Conservation (phyloP, 2,888 invertebrate genomes). For the Apoderus coryli region DNA sequence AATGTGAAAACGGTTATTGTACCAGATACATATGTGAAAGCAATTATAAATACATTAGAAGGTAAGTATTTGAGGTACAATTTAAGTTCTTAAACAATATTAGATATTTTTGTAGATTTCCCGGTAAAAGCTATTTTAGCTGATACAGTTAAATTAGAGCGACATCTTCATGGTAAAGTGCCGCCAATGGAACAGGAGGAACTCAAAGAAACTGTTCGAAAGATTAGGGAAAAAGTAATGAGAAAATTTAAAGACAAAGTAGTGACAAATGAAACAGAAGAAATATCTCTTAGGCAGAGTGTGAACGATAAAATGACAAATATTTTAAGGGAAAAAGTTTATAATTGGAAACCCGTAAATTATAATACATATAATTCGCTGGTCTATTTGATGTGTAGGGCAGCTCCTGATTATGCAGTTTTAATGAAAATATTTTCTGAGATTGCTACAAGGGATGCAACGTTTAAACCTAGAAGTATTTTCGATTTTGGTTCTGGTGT, state of each 20-base stretch:
- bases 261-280: conserved; percentile 22
- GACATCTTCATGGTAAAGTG: conserved; percentile 46
- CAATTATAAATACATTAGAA: conserved; percentile 38
- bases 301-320: conserved; percentile 40
- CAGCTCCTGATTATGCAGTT: conserved; percentile 62
- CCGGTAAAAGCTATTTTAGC: conserved; percentile 39
- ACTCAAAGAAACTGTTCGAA: conserved; percentile 33
- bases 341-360: conserved; percentile 59
- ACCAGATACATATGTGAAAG: conserved; percentile 44
- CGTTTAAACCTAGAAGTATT: conserved; percentile 60
- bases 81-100: neutral
- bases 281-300: conserved; percentile 33
- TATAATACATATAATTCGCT: conserved; percentile 51
- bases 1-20: conserved; percentile 38
- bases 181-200: conserved; percentile 48
- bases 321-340: conserved; percentile 44
- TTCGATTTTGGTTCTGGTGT: conserved; percentile 90
- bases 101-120: conserved; percentile 32
- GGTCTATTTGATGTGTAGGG: conserved; percentile 56
- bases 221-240: conserved; percentile 28
- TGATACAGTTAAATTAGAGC: conserved; percentile 40
- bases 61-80: conserved; percentile 26
- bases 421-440: conserved; percentile 58
- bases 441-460: conserved; percentile 45
- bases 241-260: conserved; percentile 21